These are phyloP conservation scores for Fukomys damarensis DNA, from an alignment of 2,113 vertebrate genomes.

Conservation along the genomic window DNA sequence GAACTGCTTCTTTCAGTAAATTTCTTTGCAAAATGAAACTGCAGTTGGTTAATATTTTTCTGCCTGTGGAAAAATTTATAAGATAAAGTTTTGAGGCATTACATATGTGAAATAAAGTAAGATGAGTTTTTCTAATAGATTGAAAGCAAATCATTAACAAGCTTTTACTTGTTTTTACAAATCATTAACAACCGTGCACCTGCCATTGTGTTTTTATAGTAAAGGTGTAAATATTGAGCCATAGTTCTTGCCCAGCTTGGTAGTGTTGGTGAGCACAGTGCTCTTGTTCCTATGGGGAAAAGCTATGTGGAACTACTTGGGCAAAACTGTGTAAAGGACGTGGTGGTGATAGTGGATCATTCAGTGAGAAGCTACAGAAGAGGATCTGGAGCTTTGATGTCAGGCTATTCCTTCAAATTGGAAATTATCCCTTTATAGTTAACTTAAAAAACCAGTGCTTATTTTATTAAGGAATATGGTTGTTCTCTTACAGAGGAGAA, in stretches of 20 bases:
- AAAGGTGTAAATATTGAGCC: not conserved
- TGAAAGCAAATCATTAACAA: not conserved
- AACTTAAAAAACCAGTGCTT: not conserved
- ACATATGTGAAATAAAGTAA: not conserved
- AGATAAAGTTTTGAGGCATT: not conserved
- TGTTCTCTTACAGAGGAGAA: constrained; percentile 2
- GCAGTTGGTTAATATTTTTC: not conserved
- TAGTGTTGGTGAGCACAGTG: not conserved
- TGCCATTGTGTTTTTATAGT: not conserved
- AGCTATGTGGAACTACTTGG: not conserved
- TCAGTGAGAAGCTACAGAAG: not conserved
- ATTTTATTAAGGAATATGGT: constrained; percentile 31
- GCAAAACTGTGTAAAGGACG: not conserved
- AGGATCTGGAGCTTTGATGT: not conserved
- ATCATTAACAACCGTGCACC: not conserved
- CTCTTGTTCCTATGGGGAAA: not conserved
- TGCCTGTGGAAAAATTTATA: not conserved
- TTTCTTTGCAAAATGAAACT: constrained; percentile 38
- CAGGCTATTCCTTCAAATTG: not conserved
- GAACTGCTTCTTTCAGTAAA: constrained; percentile 15
- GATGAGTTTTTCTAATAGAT: constrained; percentile 30
- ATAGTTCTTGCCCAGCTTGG: not conserved
- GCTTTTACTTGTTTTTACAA: not conserved
- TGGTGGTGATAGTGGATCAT: not conserved
- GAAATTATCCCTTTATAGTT: not conserved